Conservation (phyloP, 1,140 invertebrate species). For the Heliconius hewitsoni region DNA sequence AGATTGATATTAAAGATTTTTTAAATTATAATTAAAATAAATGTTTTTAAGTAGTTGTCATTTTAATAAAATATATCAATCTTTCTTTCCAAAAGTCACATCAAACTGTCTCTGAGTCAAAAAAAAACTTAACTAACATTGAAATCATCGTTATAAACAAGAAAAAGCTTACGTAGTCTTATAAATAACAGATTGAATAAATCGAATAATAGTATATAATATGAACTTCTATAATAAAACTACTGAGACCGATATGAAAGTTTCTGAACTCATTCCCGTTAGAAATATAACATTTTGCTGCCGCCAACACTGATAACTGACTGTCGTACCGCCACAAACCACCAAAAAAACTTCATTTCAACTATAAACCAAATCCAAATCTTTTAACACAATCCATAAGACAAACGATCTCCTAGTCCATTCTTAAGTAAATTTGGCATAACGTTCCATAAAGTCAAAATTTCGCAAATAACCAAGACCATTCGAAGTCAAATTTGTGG, state of each 20-base stretch:
- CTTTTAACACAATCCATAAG: too few relatives aligned
- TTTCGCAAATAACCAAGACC: background rate
- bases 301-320: constrained; percentile 23
- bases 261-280: constrained; percentile 25
- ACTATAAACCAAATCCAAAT: background rate
- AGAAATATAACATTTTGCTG: constrained; percentile 34
- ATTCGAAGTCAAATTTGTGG: constrained; percentile 2
- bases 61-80: background rate
- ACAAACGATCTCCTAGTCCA: background rate
- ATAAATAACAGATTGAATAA: constrained; percentile 8
- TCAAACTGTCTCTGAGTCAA: background rate
- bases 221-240: constrained; percentile 24
- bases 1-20: too few relatives aligned
- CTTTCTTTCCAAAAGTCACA: background rate
- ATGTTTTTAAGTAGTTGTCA: too few relatives aligned
- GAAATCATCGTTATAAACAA: background rate
- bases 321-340: constrained; percentile 1
- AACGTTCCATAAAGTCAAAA: background rate
- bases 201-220: constrained; percentile 7
- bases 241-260: constrained; percentile 33
- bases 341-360: background rate
- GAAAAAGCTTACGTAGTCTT: constrained; percentile 1
- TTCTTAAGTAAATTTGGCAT: background rate
- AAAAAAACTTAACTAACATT: background rate
- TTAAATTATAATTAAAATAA: too few relatives aligned